Evolutionary conservation across 1,140 invertebrate genomes (phyloP).

Genomic region (Ruditapes philippinarum): DNA sequence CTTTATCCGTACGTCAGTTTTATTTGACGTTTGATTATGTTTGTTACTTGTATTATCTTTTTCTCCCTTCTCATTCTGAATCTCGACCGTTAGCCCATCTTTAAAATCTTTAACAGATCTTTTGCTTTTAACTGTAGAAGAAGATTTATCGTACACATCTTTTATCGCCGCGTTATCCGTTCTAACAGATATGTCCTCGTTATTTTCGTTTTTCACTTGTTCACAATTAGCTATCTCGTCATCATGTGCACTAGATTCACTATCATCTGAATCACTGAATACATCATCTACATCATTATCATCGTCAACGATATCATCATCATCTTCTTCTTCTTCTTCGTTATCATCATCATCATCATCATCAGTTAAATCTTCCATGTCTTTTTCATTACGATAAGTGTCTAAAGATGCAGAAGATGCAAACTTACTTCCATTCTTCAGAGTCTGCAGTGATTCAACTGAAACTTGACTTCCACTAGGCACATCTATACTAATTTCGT

Average conservation of each 20-base stretch:
- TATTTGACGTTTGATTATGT: background rate
- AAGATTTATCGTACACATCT: background rate
- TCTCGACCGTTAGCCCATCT: too few species aligned
- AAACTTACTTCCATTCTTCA: background rate
- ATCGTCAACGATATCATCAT: background rate
- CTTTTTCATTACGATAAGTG: background rate
- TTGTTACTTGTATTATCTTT: background rate
- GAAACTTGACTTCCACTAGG: background rate
- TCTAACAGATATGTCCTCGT: too few species aligned
- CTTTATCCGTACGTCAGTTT: too few species aligned
- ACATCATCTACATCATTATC: background rate
- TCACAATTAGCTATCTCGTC: background rate
- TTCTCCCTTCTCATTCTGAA: too few species aligned
- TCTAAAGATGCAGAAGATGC: background rate
- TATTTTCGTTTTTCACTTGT: background rate
- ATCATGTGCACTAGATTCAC: background rate
- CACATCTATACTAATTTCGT: conserved; percentile 42
- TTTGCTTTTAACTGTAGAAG: background rate
- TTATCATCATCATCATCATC: background rate
- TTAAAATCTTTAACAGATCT: too few species aligned
- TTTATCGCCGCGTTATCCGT: too few species aligned
- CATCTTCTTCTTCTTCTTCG: background rate
- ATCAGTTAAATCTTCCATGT: background rate
- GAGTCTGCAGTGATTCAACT: background rate
- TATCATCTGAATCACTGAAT: background rate